A percentile compares a stretch with the other conserved stretches of the same genome.
Conservation (phyloP, 2,888 invertebrate species). For the Pteria penguin region DNA sequence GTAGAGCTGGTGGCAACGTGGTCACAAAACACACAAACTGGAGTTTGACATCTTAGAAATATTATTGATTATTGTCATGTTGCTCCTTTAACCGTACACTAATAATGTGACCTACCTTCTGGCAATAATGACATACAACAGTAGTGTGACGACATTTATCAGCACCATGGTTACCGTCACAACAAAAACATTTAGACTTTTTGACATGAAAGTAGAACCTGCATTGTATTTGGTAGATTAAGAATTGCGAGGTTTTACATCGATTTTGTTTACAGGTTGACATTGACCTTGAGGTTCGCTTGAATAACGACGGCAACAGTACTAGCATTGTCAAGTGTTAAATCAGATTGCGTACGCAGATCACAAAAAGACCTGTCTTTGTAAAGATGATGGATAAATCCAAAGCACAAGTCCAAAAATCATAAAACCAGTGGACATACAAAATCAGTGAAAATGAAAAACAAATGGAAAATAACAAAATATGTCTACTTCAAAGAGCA, state of each 20-base stretch:
- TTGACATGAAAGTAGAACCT: neutral
- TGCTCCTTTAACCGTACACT: too few relatives aligned
- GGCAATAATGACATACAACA: neutral
- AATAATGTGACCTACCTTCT: neutral
- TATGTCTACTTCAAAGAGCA: too few relatives aligned
- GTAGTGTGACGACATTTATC: neutral
- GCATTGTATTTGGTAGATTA: neutral
- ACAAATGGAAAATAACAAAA: too few relatives aligned
- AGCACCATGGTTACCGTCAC: neutral
- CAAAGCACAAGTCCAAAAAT: too few relatives aligned
- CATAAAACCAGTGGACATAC: too few relatives aligned
- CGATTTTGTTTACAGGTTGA: neutral
- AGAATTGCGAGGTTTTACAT: neutral
- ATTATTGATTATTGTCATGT: too few relatives aligned
- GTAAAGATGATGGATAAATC: too few relatives aligned
- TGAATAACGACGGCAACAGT: slow-evolving; percentile 40
- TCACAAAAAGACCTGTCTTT: too few relatives aligned
- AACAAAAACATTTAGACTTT: neutral
- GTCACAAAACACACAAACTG: too few relatives aligned
- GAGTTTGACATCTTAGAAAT: too few relatives aligned
- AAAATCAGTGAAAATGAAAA: too few relatives aligned
- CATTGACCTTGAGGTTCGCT: slow-evolving; percentile 26
- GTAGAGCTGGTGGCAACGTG: too few relatives aligned
- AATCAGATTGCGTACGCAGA: slow-evolving; percentile 26
- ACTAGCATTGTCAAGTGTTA: slow-evolving; percentile 30